Conservation (phyloP, 2,888 invertebrate genomes). For the Zaprionus lineosus region DNA sequence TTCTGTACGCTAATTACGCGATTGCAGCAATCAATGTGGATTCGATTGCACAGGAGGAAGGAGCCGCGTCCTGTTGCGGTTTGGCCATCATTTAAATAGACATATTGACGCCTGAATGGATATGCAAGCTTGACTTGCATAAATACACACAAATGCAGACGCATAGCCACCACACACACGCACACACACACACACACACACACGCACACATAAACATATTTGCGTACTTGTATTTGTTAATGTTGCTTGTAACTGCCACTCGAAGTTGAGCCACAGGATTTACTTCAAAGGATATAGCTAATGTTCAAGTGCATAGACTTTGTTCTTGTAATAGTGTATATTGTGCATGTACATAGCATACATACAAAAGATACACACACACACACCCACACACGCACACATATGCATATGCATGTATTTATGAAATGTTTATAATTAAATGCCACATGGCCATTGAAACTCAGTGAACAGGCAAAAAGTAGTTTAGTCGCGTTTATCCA, state of each 20-base stretch:
- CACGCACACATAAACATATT: neutral
- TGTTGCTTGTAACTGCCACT: conserved; percentile 40
- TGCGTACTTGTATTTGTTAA: conserved; percentile 33
- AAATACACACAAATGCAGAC: no score
- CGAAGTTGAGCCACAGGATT: conserved; percentile 14
- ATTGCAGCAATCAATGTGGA: no score
- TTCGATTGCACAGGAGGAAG: no score
- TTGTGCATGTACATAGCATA: no score
- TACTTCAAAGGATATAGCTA: conserved; percentile 33
- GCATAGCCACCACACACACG: neutral
- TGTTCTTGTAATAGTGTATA: conserved; percentile 1
- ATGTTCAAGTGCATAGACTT: neutral
- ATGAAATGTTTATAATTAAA: conserved; percentile 61
- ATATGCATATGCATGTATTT: conserved; percentile 18
- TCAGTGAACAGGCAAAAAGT: conserved; percentile 71
- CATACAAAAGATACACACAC: no score
- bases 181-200: neutral
- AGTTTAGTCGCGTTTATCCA: conserved; percentile 57
- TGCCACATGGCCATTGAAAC: conserved; percentile 60
- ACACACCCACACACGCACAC: no score
- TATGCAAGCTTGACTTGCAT: neutral
- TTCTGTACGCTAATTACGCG: no score
- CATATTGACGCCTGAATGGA: neutral
- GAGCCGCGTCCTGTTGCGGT: no score
- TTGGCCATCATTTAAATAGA: neutral